Evolutionary conservation across 2,113 vertebrate genomes (phyloP), one percentile per base, ranked within the genome.

Genomic region (Mastomys coucha): DNA sequence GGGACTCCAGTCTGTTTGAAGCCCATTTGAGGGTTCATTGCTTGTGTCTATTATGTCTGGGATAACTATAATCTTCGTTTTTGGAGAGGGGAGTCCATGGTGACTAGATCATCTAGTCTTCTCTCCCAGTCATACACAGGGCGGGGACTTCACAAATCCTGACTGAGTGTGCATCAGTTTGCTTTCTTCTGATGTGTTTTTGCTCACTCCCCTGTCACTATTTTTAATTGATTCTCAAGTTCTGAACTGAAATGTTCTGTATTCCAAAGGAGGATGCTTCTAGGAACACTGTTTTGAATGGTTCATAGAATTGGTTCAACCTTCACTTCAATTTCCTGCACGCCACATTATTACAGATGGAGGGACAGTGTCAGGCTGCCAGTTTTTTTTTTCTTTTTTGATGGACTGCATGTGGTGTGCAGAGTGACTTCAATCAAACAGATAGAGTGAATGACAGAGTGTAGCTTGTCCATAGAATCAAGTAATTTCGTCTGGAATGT

Each of bases 221-320:
- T 84, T 87, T 31, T 91, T 95, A 91, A 88, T 91, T 96, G 76
- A 72, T 82, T 96, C 96, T 93, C 76, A 93, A 76, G 31, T 78
- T 95, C 67, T 73, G 67, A 94, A 80, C 2, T 5, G 77, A 88
- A 96, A 91, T 91, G 76, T 73, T 92, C 85, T 89, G 17, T 80
- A 80, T 96, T 94, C 80, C 60, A 91, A 60, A 89, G 72, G 73
- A 92, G 12, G 67, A 76, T 85, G 80, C 70, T 56, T n/a, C 82
- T 73, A 19, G 72, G 87, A 94, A 87, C 76, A 60, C 89, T 95
- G 51, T 84, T 97, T 97, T 95, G 95, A 94, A 72, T 93, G 88
- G 72, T 87, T 97, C 80, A 95, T 91, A 73, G 58, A 88, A n/a
- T 63, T 82, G 7, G 26, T 42, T 94, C 91, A 95, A 86, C 36